A percentile compares a stretch with the other conserved stretches of the same genome.
These are phyloP conservation scores for Morone saxatilis DNA, from an alignment of 2,113 vertebrate species.

Conservation along the genomic window DNA sequence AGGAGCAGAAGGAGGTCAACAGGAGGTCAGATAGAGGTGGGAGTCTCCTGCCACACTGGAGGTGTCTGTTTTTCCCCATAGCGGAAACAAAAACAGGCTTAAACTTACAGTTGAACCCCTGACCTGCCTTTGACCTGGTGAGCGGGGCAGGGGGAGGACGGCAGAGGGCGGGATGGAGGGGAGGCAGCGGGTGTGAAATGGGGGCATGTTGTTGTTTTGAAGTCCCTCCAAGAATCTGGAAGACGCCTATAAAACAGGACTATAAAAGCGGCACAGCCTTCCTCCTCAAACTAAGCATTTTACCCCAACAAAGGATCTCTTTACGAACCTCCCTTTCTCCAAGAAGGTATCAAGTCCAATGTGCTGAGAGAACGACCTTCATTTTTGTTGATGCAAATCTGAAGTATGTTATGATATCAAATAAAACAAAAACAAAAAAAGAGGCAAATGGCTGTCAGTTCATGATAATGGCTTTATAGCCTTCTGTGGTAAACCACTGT, in stretches of 20 bases:
- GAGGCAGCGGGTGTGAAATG: constrained; percentile 79
- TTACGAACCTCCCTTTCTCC: not conserved
- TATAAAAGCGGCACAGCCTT: constrained; percentile 81
- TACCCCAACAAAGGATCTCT: constrained; percentile 39
- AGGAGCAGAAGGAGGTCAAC: constrained; percentile 77
- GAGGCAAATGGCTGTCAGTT: not conserved
- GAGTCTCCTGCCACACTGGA: constrained; percentile 70
- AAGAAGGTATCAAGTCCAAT: constrained; percentile 1
- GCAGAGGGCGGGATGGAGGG: constrained; percentile 74
- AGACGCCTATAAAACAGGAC: constrained; percentile 85
- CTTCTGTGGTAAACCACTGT: not conserved
- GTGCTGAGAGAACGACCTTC: not conserved
- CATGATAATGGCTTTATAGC: not conserved
- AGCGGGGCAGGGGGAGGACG: constrained; percentile 66
- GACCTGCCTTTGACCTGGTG: constrained; percentile 87
- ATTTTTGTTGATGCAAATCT: not conserved
- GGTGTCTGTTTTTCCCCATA: constrained; percentile 77
- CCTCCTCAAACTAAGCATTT: constrained; percentile 60
- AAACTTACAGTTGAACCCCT: constrained; percentile 89
- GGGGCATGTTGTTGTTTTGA: constrained; percentile 85
- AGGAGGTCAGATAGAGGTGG: constrained; percentile 79
- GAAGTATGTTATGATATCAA: not conserved
- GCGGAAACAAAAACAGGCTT: constrained; percentile 82
- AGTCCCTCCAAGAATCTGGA: constrained; percentile 86
- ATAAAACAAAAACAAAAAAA: not conserved